phyloP scores from a whole-genome alignment of 1,140 invertebrate genomes.

The Drosophila bifasciata region DNA sequence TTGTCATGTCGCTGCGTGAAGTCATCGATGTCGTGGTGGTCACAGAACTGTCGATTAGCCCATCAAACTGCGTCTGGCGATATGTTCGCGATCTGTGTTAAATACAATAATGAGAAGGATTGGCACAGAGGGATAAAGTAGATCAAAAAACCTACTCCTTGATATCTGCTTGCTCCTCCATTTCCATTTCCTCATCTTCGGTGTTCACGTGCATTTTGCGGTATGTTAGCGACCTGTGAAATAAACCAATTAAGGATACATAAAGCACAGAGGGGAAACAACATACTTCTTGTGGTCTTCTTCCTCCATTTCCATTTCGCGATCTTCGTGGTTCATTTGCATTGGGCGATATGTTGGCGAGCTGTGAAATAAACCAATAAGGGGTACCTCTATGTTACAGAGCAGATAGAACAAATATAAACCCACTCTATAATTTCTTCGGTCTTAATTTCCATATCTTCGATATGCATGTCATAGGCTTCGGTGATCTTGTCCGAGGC shows the following conservation, averaged over 20 bases:
- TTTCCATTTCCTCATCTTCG: too few species aligned
- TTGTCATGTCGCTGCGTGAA: conserved; percentile 30
- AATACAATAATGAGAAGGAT: conserved; percentile 30
- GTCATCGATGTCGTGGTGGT: conserved; percentile 42
- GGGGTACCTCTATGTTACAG: too few species aligned
- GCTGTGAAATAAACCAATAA: conserved; percentile 22
- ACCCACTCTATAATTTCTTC: too few species aligned
- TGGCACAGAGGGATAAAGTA: neutral
- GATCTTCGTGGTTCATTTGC: conserved; percentile 57
- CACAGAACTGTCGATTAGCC: conserved; percentile 51
- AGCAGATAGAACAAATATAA: too few species aligned
- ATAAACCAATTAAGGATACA: neutral
- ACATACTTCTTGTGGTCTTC: conserved; percentile 65
- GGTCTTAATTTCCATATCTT: too few species aligned
- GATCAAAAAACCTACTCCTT: too few species aligned
- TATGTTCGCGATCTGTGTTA: conserved; percentile 36
- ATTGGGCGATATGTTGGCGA: too few species aligned
- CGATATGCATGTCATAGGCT: neutral
- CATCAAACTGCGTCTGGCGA: conserved; percentile 22
- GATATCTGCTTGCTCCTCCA: too few species aligned
- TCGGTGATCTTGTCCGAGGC: neutral
- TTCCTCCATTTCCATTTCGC: conserved; percentile 25
- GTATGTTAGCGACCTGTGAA: conserved; percentile 36
- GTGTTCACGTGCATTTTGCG: conserved; percentile 23
- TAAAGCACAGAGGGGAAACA: neutral